phyloP scores from a whole-genome alignment of 2,797 vertebrate genomes.

The Potorous gilbertii region DNA sequence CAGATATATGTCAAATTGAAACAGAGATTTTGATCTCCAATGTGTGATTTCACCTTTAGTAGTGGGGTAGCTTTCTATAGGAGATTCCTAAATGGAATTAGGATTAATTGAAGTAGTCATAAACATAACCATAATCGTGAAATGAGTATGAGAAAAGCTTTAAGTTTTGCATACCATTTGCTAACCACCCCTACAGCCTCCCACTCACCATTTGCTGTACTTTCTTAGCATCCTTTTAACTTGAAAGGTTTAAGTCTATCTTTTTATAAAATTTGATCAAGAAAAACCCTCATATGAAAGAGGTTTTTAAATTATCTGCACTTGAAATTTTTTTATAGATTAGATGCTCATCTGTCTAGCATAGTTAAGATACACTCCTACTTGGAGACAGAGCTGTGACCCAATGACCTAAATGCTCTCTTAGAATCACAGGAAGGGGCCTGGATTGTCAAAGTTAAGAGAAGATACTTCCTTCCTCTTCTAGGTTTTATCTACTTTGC shows the following conservation, averaged over 20 bases:
- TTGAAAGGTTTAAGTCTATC: background rate
- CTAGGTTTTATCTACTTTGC: slow-evolving; percentile 12
- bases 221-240: background rate
- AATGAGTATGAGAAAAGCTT: background rate
- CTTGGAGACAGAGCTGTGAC: background rate
- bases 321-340: background rate
- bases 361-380: background rate
- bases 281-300: background rate
- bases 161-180: slow-evolving; percentile 3
- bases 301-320: background rate
- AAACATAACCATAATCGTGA: too few species aligned
- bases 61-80: background rate
- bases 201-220: background rate
- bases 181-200: background rate
- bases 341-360: slow-evolving; percentile 10
- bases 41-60: background rate
- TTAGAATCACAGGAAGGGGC: slow-evolving; percentile 41
- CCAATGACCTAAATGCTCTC: slow-evolving; percentile 11
- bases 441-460: slow-evolving; percentile 1
- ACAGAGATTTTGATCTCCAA: background rate
- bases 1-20: background rate
- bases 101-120: background rate
- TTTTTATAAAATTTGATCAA: slow-evolving; percentile 1
- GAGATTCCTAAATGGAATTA: background rate
- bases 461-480: slow-evolving; percentile 22